These are phyloP conservation scores for Equus quagga DNA, from an alignment of 2,113 vertebrate species.

Conservation along the genomic window DNA sequence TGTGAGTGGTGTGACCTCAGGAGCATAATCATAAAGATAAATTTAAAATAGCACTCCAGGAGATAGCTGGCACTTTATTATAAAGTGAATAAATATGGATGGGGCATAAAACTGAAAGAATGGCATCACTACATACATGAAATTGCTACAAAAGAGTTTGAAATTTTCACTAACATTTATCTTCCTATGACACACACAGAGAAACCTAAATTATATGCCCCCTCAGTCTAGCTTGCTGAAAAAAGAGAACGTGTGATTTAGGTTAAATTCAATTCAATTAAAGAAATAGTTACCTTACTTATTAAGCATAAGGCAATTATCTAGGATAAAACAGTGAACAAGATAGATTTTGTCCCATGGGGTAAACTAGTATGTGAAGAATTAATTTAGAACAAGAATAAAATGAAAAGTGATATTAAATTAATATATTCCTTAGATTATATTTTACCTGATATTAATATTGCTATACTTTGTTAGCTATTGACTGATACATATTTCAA, in stretches of 20 bases:
- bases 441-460: neutral
- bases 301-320: neutral
- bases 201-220: neutral
- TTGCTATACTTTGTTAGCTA: neutral
- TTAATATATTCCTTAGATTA: neutral
- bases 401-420: neutral
- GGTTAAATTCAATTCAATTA: neutral
- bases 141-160: neutral
- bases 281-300: neutral
- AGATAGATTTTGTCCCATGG: neutral
- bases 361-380: neutral
- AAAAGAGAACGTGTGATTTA: neutral
- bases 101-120: neutral
- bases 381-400: neutral
- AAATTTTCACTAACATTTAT: constrained; percentile 11
- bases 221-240: neutral
- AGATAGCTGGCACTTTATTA: neutral
- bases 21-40: constrained; percentile 40
- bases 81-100: neutral
- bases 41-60: constrained; percentile 56
- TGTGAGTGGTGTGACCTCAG: constrained; percentile 23
- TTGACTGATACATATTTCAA: neutral
- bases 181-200: neutral
- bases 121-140: neutral
- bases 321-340: neutral